Conservation (phyloP, 1,140 invertebrate genomes). For the Penaeus indicus region DNA sequence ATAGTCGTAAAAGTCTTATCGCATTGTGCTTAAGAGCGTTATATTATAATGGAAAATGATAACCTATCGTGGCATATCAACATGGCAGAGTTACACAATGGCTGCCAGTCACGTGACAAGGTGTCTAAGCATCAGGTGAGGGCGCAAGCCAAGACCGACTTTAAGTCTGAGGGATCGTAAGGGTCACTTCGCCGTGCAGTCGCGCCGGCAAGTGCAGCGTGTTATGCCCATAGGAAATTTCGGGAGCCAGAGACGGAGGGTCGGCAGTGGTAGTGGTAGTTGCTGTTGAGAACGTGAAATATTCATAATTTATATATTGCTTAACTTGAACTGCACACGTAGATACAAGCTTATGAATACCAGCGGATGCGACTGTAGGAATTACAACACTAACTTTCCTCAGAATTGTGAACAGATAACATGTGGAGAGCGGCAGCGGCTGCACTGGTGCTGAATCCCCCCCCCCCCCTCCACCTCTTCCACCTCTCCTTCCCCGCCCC, state of each 20-base stretch:
- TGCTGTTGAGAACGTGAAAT: no score
- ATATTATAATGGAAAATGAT: slow-evolving; percentile 63
- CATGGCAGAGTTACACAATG: slow-evolving; percentile 60
- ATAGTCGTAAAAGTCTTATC: slow-evolving; percentile 60
- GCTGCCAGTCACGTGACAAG: background rate
- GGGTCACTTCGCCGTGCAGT: background rate
- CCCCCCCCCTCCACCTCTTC: background rate
- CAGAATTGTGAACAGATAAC: no score
- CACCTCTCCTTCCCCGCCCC: background rate
- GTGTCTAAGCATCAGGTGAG: slow-evolving; percentile 2
- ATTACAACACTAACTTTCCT: no score
- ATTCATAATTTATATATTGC: no score
- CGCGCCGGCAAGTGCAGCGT: background rate
- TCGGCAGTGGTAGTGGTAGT: slow-evolving; percentile 34
- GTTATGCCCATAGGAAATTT: slow-evolving; percentile 56
- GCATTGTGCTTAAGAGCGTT: slow-evolving; percentile 55
- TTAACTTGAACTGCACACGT: no score
- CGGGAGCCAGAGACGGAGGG: slow-evolving; percentile 54
- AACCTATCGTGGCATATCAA: slow-evolving; percentile 62
- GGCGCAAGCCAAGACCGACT: background rate
- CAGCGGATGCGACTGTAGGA: no score
- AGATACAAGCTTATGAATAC: no score
- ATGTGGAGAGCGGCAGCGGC: no score
- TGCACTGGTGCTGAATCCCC: background rate
- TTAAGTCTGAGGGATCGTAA: background rate